A percentile compares a stretch with the other conserved stretches of the same genome.
Evolutionary conservation across 2,888 invertebrate species (phyloP).

Genomic region (Sialis fuliginosa): DNA sequence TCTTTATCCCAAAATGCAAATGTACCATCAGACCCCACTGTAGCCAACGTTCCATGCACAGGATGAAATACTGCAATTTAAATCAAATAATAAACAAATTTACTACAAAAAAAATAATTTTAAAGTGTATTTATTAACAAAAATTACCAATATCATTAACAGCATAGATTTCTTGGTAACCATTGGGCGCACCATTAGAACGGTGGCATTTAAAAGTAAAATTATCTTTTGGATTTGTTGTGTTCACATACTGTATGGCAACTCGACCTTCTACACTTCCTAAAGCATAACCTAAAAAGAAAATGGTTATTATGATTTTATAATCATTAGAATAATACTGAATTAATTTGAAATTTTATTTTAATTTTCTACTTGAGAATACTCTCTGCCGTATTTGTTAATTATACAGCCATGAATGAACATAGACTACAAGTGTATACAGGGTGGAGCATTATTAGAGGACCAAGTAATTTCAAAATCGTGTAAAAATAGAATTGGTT

Average conservation of each 20-base stretch:
- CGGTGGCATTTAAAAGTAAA: slow-evolving; percentile 99
- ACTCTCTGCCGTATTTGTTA: too few relatives aligned
- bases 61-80: slow-evolving; percentile 76
- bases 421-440: too few relatives aligned
- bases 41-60: slow-evolving; percentile 87
- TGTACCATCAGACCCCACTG: slow-evolving; percentile 93
- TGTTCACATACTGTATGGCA: slow-evolving; percentile 93
- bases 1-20: slow-evolving; percentile 99
- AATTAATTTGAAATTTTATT: too few relatives aligned
- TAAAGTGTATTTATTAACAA: background rate
- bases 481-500: too few relatives aligned
- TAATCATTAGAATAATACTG: too few relatives aligned
- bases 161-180: slow-evolving; percentile 45
- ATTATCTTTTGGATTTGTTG: slow-evolving; percentile 90
- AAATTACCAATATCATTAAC: slow-evolving; percentile 22
- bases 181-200: slow-evolving; percentile 63
- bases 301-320: too few relatives aligned
- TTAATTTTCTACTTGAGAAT: too few relatives aligned
- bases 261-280: slow-evolving; percentile 96
- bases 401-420: too few relatives aligned
- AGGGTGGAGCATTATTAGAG: too few relatives aligned
- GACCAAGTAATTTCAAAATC: too few relatives aligned
- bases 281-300: slow-evolving; percentile 58
- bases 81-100: too few relatives aligned
- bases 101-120: too few relatives aligned